Base-by-base conservation (phyloP, 2,888 invertebrate genomes). In the Alcis repandata region DNA sequence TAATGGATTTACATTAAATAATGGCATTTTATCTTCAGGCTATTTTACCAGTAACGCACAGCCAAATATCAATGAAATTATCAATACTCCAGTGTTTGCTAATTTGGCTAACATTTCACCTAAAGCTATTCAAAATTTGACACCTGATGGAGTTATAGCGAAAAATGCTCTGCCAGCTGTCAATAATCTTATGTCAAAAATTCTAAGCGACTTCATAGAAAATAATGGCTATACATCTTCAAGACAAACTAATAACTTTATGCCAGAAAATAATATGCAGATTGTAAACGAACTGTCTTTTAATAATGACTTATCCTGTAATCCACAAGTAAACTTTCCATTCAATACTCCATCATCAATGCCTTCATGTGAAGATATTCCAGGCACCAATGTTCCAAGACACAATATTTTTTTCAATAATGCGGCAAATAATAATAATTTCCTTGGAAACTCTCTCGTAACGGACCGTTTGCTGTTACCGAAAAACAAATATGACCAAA, bases 41-140 rank as follows among this genome's bases (percentile, higher is more conserved):
- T 32, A 48, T 11, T 45, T 13, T 0, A 52, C 22, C 3, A 0
- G 20, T n/a, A n/a, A 60, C 38, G 62, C 43, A 1, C 4, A 46
- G 13, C 38, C 41, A 43, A 63, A 53, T 32, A 58, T 43, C 20
- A 56, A 56, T 33, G 51, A 33, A 0, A 19, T 45, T 41, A 2
- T n/a, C 9, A 56, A 59, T 17, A 27, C 36, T 6, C 32, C 51
- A 41, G 60, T 49, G 27, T 3, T 57, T 15, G 59, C 62, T 53
- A 49, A 51, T 40, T 56, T 38, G 0, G 7, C n/a, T 38, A 54
- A 51, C 43, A 69, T 40, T 54, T 32, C 36, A 11, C 43, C 63
- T 15, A 68, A 69, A 59, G 11, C 59, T 17, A 10, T 64, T 13
- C 59, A 61, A 65, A 63, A 57, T 32, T 45, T 69, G 15, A 45